phyloP scores from a whole-genome alignment of 2,888 invertebrate species.

The Drosophila greeni region DNA sequence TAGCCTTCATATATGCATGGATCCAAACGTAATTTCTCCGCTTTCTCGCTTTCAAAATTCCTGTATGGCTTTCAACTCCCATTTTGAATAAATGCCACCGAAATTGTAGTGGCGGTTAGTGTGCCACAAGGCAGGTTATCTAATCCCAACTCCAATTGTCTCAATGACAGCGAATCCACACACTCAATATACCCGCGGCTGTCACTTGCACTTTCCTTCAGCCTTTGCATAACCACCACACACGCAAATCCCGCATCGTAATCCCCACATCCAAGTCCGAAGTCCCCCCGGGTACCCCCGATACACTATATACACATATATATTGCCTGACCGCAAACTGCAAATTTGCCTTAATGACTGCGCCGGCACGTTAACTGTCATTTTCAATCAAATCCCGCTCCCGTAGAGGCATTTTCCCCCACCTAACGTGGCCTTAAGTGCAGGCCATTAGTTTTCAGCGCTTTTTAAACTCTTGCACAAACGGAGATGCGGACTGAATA shows the following conservation, averaged over 20 bases:
- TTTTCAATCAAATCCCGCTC: conserved; percentile 46
- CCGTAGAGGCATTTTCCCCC: conserved; percentile 12
- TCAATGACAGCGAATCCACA: conserved; percentile 20
- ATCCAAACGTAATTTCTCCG: background rate
- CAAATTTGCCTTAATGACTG: conserved; percentile 58
- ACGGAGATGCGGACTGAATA: conserved; percentile 28
- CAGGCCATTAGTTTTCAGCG: conserved; percentile 54
- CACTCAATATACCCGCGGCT: conserved; percentile 21
- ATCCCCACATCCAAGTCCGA: conserved; percentile 21
- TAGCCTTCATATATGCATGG: background rate
- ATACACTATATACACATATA: background rate
- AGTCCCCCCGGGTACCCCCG: conserved; percentile 22
- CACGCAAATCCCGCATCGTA: conserved; percentile 38
- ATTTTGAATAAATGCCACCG: conserved; percentile 1
- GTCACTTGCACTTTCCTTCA: conserved; percentile 40
- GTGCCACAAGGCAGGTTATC: conserved; percentile 41
- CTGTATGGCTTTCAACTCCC: background rate
- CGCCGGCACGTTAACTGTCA: conserved; percentile 59
- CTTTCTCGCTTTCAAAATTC: background rate
- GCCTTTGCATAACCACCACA: conserved; percentile 43
- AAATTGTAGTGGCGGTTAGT: conserved; percentile 22
- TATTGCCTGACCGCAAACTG: conserved; percentile 56
- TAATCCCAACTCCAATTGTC: conserved; percentile 30
- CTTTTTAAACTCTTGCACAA: conserved; percentile 61
- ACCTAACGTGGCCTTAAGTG: conserved; percentile 52